Conservation (phyloP, 2,113 vertebrate species). For the Peromyscus polionotus region DNA sequence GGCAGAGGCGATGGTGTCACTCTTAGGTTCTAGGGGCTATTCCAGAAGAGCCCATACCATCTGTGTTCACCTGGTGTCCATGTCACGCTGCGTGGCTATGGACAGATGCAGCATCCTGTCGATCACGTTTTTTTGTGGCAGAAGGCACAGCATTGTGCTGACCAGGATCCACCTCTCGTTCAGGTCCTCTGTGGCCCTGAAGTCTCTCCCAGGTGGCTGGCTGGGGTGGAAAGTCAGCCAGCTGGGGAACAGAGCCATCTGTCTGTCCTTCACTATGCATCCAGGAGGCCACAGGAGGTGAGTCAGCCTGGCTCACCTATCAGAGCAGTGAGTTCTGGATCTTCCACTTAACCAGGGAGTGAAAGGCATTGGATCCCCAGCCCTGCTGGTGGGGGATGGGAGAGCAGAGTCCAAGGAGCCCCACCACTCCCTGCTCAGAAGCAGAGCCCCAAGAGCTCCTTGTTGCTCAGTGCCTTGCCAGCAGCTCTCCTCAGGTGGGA, state of each 20-base stretch:
- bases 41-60: rapidly evolving
- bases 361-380: background rate
- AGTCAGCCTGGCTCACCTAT: background rate
- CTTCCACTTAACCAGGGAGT: no score
- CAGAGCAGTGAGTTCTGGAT: rapidly evolving
- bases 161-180: background rate
- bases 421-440: background rate
- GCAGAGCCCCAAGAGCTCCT: background rate
- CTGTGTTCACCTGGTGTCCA: rapidly evolving
- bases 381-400: background rate
- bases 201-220: background rate
- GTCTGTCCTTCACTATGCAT: background rate
- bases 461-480: background rate
- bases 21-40: rapidly evolving
- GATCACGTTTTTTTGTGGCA: rapidly evolving
- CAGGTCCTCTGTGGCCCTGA: background rate
- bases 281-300: conserved; percentile 23
- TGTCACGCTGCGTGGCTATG: rapidly evolving
- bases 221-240: background rate
- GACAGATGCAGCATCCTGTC: rapidly evolving
- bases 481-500: rapidly evolving
- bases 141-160: rapidly evolving
- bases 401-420: background rate
- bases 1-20: rapidly evolving
- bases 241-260: background rate